These are phyloP conservation scores for Bufotes viridis DNA, from an alignment of 2,797 vertebrate species.

Conservation along the genomic window DNA sequence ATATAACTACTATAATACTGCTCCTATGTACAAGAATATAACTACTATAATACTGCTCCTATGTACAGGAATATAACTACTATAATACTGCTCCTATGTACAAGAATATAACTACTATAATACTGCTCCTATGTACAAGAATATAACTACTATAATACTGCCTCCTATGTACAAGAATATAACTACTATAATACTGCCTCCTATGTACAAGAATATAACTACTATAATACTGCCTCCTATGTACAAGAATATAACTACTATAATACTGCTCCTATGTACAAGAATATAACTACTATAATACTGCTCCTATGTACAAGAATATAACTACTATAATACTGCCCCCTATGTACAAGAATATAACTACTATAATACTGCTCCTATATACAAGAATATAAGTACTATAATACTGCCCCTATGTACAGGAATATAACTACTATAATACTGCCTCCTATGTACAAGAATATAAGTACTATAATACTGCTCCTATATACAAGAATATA, in stretches of 20 bases:
- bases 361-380: neutral
- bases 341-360: too few species aligned
- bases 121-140: neutral
- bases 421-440: conserved; percentile 12
- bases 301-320: neutral
- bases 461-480: conserved; percentile 14
- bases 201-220: neutral
- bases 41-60: too few species aligned
- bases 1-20: conserved; percentile 5
- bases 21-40: too few species aligned
- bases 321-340: neutral
- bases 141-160: conserved; percentile 1
- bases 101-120: neutral
- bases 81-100: neutral
- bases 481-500: conserved; percentile 5
- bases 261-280: neutral
- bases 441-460: neutral
- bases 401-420: conserved; percentile 3
- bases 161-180: neutral
- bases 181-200: neutral
- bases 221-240: neutral
- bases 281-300: conserved; percentile 2
- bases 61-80: too few species aligned
- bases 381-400: neutral
- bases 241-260: conserved; percentile 1